Conservation (phyloP, 2,797 vertebrate species). For the Erpetoichthys calabaricus region DNA sequence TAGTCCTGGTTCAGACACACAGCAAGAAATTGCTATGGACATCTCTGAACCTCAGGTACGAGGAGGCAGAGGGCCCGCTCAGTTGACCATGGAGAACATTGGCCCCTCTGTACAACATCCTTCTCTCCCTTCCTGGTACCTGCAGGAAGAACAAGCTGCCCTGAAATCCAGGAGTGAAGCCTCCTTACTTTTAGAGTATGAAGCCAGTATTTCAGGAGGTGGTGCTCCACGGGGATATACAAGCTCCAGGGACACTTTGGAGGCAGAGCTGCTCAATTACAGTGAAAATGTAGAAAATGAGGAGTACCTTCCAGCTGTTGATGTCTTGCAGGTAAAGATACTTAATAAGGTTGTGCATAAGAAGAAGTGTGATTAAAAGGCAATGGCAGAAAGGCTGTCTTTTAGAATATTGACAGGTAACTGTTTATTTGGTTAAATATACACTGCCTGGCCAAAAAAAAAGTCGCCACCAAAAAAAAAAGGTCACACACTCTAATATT, state of each 20-base stretch:
- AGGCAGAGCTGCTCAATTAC: constrained; percentile 46
- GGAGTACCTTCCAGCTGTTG: constrained; percentile 42
- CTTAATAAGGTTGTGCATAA: too few species aligned
- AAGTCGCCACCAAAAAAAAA: too few species aligned
- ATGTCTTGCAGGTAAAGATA: constrained; percentile 51
- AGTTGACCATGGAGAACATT: neutral
- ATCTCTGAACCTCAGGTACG: constrained; percentile 20
- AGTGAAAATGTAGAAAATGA: constrained; percentile 53
- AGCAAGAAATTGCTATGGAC: constrained; percentile 31
- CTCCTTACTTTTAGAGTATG: constrained; percentile 52
- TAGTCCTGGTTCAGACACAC: constrained; percentile 21
- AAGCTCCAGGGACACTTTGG: constrained; percentile 20
- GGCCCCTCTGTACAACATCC: constrained; percentile 20
- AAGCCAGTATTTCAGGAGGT: constrained; percentile 22
- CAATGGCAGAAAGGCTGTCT: too few species aligned
- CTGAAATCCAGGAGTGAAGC: constrained; percentile 2
- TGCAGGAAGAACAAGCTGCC: constrained; percentile 12
- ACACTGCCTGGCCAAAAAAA: too few species aligned
- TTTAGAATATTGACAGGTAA: too few species aligned
- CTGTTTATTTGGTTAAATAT: too few species aligned
- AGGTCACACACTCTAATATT: too few species aligned
- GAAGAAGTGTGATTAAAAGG: too few species aligned
- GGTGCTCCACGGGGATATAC: constrained; percentile 5
- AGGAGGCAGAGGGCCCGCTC: constrained; percentile 14
- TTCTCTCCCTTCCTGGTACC: constrained; percentile 11